These are phyloP conservation scores for Amaurobius ferox DNA, from an alignment of 2,888 invertebrate genomes.

Conservation along the genomic window DNA sequence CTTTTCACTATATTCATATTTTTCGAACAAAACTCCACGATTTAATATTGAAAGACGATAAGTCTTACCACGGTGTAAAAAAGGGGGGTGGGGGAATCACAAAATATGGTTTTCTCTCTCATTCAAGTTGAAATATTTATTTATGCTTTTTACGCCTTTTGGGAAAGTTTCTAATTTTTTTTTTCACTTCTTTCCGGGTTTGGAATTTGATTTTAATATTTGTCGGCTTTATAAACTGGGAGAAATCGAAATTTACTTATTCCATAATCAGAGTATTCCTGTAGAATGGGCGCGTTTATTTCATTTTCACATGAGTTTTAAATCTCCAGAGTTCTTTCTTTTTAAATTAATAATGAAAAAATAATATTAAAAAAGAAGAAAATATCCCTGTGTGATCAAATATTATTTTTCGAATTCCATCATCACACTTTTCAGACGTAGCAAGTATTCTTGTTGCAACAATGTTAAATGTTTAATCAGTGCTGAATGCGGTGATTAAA, in stretches of 20 bases:
- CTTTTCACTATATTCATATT: neutral
- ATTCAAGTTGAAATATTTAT: constrained; percentile 11
- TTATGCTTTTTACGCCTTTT: neutral
- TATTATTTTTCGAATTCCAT: too few species aligned
- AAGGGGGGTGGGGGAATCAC: neutral
- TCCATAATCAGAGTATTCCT: too few species aligned
- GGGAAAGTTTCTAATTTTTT: neutral
- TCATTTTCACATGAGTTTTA: too few species aligned
- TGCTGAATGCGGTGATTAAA: too few species aligned
- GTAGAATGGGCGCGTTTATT: too few species aligned
- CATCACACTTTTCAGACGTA: too few species aligned
- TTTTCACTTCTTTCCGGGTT: neutral
- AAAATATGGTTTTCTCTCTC: constrained; percentile 4
- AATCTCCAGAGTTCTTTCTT: too few species aligned
- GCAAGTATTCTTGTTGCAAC: too few species aligned
- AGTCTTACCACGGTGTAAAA: neutral
- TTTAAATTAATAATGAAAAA: too few species aligned
- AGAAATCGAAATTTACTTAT: neutral
- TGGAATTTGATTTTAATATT: constrained; percentile 11
- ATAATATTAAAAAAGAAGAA: too few species aligned
- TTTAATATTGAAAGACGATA: neutral
- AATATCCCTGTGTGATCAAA: too few species aligned
- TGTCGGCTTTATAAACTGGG: neutral
- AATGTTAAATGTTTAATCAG: too few species aligned
- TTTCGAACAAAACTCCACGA: neutral